These are phyloP conservation scores for Dryomyza anilis DNA, from an alignment of 2,888 invertebrate species.

Conservation along the genomic window DNA sequence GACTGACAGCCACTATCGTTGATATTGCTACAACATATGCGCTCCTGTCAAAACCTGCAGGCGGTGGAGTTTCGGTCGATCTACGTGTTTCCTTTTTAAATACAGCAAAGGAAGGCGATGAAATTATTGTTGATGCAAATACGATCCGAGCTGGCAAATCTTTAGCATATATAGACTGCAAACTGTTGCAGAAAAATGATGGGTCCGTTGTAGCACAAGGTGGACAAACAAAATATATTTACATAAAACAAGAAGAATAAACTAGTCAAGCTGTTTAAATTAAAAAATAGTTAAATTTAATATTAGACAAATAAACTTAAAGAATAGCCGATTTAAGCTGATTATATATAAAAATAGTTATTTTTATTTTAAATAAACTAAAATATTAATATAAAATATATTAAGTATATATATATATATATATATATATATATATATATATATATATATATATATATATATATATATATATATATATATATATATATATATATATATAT, in stretches of 20 bases:
- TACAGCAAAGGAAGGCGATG: conserved; percentile 78
- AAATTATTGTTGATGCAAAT: conserved; percentile 76
- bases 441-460: too few relatives aligned
- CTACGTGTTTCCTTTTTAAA: conserved; percentile 81
- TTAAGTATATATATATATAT: too few relatives aligned
- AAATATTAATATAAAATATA: too few relatives aligned
- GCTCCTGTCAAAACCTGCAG: conserved; percentile 69
- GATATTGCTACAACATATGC: conserved; percentile 81
- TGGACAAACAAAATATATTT: conserved; percentile 81
- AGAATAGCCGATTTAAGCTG: too few relatives aligned
- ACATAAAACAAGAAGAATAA: too few relatives aligned
- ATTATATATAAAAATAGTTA: too few relatives aligned
- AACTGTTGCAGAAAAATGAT: conserved; percentile 75
- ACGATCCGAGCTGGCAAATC: conserved; percentile 77
- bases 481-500: not conserved
- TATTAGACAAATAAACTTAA: too few relatives aligned
- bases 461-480: not conserved
- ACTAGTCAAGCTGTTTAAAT: too few relatives aligned
- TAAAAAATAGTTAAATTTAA: too few relatives aligned
- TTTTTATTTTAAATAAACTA: too few relatives aligned
- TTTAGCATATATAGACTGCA: conserved; percentile 83
- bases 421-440: too few relatives aligned
- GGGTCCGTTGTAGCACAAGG: conserved; percentile 79
- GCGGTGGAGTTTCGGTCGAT: conserved; percentile 83
- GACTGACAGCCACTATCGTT: conserved; percentile 76